Conservation (phyloP, 2,113 vertebrate species). For the Misgurnus mizolepis region DNA sequence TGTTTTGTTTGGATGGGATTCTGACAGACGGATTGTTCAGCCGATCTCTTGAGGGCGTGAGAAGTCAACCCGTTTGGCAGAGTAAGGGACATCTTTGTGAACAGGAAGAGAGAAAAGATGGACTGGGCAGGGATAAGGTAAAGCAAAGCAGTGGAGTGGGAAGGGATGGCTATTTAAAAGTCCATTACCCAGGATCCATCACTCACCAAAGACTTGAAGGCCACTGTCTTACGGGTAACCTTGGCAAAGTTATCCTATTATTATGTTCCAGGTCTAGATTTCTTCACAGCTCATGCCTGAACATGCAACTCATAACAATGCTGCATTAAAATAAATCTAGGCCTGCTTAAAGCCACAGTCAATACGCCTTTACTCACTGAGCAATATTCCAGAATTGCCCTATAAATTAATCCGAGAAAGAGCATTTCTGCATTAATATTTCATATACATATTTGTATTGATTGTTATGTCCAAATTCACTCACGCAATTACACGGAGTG, state of each 20-base stretch:
- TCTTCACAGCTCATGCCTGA: not conserved
- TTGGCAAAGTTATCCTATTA: not conserved
- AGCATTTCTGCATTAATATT: slow-evolving; percentile 32
- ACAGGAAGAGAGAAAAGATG: not conserved
- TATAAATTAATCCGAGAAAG: slow-evolving; percentile 36
- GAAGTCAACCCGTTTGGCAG: not conserved
- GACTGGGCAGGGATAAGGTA: not conserved
- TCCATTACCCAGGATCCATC: slow-evolving; percentile 40
- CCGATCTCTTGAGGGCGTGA: not conserved
- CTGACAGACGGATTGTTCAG: slow-evolving; percentile 42
- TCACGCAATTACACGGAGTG: slow-evolving; percentile 35
- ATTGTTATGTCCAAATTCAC: slow-evolving; percentile 28
- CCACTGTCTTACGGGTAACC: not conserved
- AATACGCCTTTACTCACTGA: not conserved
- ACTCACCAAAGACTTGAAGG: slow-evolving; percentile 26
- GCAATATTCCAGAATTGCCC: slow-evolving; percentile 14
- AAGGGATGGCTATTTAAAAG: slow-evolving; percentile 5
- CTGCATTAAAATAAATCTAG: not conserved
- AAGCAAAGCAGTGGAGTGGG: not conserved
- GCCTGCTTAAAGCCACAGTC: not conserved
- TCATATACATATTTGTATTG: slow-evolving; percentile 38
- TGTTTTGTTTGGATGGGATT: not conserved
- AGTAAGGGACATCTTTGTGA: slow-evolving; percentile 12
- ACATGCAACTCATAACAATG: not conserved
- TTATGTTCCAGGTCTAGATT: not conserved